phyloP scores from a whole-genome alignment of 2,888 invertebrate genomes.

The Leptarthrus brevirostris region DNA sequence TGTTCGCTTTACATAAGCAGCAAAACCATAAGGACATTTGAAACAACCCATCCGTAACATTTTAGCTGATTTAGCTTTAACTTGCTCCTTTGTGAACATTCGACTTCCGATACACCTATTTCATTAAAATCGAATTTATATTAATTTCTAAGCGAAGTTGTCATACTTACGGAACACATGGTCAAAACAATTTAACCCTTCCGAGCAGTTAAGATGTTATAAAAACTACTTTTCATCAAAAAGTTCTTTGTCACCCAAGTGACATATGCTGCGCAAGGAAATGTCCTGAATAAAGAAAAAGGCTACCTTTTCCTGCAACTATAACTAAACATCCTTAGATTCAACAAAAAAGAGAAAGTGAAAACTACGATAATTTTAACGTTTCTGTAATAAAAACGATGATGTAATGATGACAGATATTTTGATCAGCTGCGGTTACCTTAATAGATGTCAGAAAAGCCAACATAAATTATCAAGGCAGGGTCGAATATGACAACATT shows the following conservation, averaged over 20 bases:
- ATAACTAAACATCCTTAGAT: too few species aligned
- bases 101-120: conserved; percentile 48
- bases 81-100: conserved; percentile 31
- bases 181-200: too few species aligned
- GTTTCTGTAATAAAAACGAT: too few species aligned
- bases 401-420: too few species aligned
- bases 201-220: conserved; percentile 42
- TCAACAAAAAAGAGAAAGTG: too few species aligned
- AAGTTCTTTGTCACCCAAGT: background rate
- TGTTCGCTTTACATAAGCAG: conserved; percentile 42
- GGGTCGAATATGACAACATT: too few species aligned
- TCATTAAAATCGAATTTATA: conserved; percentile 53
- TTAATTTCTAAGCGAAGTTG: background rate
- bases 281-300: conserved; percentile 8
- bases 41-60: conserved; percentile 26
- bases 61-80: conserved; percentile 12
- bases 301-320: too few species aligned
- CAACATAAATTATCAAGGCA: too few species aligned
- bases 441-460: too few species aligned
- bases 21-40: conserved; percentile 53
- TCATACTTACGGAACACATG: too few species aligned
- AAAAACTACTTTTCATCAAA: conserved; percentile 25
- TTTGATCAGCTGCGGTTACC: too few species aligned
- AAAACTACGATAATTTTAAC: too few species aligned
- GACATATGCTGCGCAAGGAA: conserved; percentile 13